Percentiles rank a stretch among this genome's conserved stretches.
These are phyloP conservation scores for Venturia canescens DNA, from an alignment of 1,140 invertebrate genomes.

Conservation along the genomic window DNA sequence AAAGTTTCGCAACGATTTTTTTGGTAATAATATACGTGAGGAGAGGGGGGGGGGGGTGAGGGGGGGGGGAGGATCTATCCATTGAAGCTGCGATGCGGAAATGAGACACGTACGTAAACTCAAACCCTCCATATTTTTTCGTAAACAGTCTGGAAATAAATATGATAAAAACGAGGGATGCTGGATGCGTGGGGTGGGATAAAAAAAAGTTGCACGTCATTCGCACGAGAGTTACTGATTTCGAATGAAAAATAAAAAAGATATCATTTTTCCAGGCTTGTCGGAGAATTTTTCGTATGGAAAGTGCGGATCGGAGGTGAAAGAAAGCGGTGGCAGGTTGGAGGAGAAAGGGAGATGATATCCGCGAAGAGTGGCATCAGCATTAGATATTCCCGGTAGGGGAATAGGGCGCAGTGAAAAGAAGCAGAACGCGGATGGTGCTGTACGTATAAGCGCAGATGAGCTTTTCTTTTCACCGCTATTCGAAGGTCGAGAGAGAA, in stretches of 20 bases:
- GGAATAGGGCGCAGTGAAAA: neutral
- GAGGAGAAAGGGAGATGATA: neutral
- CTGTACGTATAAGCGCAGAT: neutral
- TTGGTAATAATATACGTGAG: conserved; percentile 7
- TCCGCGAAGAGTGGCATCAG: conserved; percentile 26
- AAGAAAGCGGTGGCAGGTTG: neutral
- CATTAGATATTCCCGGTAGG: neutral
- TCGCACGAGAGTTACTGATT: neutral
- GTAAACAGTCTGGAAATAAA: neutral
- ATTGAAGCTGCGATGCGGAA: neutral
- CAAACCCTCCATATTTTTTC: too few species aligned
- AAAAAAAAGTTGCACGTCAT: neutral
- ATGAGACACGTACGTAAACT: neutral
- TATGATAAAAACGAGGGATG: neutral
- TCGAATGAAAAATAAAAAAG: neutral
- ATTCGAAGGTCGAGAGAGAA: conserved; percentile 17
- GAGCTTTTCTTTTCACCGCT: conserved; percentile 35
- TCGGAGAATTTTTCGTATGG: conserved; percentile 16
- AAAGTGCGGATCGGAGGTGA: neutral
- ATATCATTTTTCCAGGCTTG: neutral
- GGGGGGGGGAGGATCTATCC: too few species aligned
- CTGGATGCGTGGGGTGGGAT: neutral
- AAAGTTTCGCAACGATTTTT: conserved; percentile 28
- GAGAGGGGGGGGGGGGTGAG: too few species aligned
- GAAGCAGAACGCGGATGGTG: neutral